Percentiles rank a stretch among this genome's conserved stretches.
Evolutionary conservation across 2,113 vertebrate genomes (phyloP).

Genomic region (Periophthalmodon schlosseri): DNA sequence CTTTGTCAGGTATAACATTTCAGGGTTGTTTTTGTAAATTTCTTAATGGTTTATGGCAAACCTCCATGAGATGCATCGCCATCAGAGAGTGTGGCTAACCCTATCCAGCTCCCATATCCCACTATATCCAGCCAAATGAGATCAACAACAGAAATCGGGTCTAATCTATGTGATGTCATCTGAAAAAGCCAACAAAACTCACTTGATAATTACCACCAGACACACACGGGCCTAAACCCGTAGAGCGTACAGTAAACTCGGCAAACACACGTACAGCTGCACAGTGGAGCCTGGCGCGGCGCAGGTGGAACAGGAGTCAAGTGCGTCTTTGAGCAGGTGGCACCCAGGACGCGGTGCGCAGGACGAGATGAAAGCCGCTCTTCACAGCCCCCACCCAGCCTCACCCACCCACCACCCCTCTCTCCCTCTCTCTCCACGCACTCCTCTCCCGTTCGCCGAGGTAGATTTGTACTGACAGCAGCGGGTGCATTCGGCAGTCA

Average conservation of each 20-base stretch:
- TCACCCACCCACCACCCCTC: not conserved
- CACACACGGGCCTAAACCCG: not conserved
- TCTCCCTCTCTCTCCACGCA: conserved; percentile 18
- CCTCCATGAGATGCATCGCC: too few relatives aligned
- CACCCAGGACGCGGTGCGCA: conserved; percentile 59
- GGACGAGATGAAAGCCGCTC: conserved; percentile 72
- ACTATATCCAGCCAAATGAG: too few relatives aligned
- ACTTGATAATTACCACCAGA: not conserved
- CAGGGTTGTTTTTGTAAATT: too few relatives aligned
- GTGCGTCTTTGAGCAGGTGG: conserved; percentile 73
- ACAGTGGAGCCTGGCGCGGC: conserved; percentile 20
- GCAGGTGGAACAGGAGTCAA: conserved; percentile 66
- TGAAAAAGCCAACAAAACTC: not conserved
- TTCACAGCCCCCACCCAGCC: conserved; percentile 22
- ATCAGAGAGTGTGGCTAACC: too few relatives aligned
- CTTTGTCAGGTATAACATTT: too few relatives aligned
- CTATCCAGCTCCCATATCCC: too few relatives aligned
- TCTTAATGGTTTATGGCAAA: too few relatives aligned
- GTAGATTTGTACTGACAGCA: conserved; percentile 81
- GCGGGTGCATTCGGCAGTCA: conserved; percentile 78
- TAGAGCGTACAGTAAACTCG: not conserved
- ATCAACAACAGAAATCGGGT: not conserved
- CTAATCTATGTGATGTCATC: not conserved
- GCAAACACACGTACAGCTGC: not conserved
- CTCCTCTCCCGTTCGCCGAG: conserved; percentile 58